These are phyloP conservation scores for Platichthys flesus DNA, from an alignment of 2,113 vertebrate genomes.

Conservation along the genomic window DNA sequence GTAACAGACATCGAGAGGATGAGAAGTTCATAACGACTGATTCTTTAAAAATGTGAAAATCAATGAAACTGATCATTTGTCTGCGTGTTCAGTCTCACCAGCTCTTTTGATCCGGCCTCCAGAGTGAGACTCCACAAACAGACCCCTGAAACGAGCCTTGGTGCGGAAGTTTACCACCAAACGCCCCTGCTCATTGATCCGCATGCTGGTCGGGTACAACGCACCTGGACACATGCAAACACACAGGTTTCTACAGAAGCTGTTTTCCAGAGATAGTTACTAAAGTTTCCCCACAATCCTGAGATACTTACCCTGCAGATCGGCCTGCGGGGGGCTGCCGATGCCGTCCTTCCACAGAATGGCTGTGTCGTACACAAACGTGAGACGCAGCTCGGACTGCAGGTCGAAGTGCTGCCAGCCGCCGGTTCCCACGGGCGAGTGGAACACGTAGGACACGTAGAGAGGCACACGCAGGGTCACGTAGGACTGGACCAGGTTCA, in stretches of 20 bases:
- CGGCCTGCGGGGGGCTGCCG: slow-evolving; percentile 91
- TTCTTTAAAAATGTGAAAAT: not conserved
- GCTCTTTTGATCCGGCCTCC: slow-evolving; percentile 43
- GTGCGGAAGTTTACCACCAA: slow-evolving; percentile 95
- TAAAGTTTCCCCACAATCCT: not conserved
- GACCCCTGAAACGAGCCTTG: slow-evolving; percentile 90
- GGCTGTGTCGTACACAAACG: slow-evolving; percentile 97
- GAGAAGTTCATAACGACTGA: not conserved
- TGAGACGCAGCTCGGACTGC: slow-evolving; percentile 92
- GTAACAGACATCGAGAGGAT: slow-evolving; percentile 24
- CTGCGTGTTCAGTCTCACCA: slow-evolving; percentile 77
- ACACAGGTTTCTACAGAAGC: not conserved
- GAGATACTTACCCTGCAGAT: slow-evolving; percentile 86
- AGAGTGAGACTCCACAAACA: slow-evolving; percentile 89
- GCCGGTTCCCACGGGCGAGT: slow-evolving; percentile 88
- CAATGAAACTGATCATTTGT: not conserved
- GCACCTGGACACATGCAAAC: slow-evolving; percentile 81
- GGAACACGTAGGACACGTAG: slow-evolving; percentile 94
- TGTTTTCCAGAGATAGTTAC: too few species aligned
- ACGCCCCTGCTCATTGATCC: slow-evolving; percentile 90
- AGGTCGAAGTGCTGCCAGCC: slow-evolving; percentile 98
- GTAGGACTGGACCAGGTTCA: slow-evolving; percentile 95
- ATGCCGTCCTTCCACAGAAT: slow-evolving; percentile 95
- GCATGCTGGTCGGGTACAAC: slow-evolving; percentile 94
- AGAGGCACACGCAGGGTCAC: slow-evolving; percentile 94